Percentiles rank a stretch among this genome's conserved stretches.
These are phyloP conservation scores for Eupeodes corollae DNA, from an alignment of 1,140 invertebrate species.

Conservation along the genomic window DNA sequence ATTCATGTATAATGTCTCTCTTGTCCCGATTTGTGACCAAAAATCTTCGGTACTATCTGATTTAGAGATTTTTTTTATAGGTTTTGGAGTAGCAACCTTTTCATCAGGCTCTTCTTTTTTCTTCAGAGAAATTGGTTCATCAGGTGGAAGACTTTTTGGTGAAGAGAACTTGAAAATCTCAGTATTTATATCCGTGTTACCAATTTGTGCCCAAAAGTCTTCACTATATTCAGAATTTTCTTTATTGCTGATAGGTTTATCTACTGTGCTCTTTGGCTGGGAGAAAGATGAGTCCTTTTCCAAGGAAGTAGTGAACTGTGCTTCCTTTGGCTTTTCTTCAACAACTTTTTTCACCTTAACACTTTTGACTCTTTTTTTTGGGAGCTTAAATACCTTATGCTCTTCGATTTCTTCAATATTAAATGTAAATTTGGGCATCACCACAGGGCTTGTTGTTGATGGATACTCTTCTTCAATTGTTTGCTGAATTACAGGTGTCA, in stretches of 20 bases:
- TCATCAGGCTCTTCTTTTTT: neutral
- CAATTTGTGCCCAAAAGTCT: too few species aligned
- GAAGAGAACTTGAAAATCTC: too few species aligned
- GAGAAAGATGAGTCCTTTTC: neutral
- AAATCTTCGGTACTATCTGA: conserved; percentile 35
- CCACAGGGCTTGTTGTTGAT: neutral
- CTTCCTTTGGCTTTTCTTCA: neutral
- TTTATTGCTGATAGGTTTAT: too few species aligned
- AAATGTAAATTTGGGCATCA: conserved; percentile 22
- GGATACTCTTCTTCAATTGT: conserved; percentile 14
- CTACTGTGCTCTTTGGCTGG: too few species aligned
- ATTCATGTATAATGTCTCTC: conserved; percentile 33
- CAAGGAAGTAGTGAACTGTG: neutral
- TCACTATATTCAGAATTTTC: too few species aligned
- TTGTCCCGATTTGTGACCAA: conserved; percentile 29
- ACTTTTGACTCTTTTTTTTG: conserved; percentile 27
- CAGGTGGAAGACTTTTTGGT: too few species aligned
- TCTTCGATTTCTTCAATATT: conserved; percentile 31
- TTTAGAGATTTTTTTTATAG: conserved; percentile 21
- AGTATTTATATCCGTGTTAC: too few species aligned
- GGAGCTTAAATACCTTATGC: conserved; percentile 29
- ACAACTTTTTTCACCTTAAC: neutral
- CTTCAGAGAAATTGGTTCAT: neutral
- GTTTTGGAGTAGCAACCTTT: conserved; percentile 21
- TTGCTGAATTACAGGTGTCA: conserved; percentile 20